Conservation (phyloP, 2,888 invertebrate species). For the Blera fallax region DNA sequence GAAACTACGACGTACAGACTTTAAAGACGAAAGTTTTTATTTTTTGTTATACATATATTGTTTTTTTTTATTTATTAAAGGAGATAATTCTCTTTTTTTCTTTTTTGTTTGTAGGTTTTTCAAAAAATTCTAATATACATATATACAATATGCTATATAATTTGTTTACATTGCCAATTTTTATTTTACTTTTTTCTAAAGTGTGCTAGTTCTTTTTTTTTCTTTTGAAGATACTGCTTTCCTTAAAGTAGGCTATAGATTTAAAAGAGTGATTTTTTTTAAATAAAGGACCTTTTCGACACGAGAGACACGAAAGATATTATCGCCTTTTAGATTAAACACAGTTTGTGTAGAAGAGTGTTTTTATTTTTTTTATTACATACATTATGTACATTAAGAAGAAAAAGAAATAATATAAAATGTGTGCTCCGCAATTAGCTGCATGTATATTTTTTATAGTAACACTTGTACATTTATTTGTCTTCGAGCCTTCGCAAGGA, state of each 20-base stretch:
- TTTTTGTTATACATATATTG: slow-evolving; percentile 20
- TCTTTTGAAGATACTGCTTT: slow-evolving; percentile 35
- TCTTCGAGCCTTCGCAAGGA: slow-evolving; percentile 53
- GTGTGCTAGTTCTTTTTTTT: slow-evolving; percentile 49
- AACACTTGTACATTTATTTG: slow-evolving; percentile 65
- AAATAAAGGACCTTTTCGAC: slow-evolving; percentile 40
- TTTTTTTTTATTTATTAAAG: slow-evolving; percentile 63
- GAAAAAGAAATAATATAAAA: slow-evolving; percentile 40
- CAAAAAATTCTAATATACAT: slow-evolving; percentile 12
- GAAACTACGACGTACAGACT: slow-evolving; percentile 28
- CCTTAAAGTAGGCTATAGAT: slow-evolving; percentile 41
- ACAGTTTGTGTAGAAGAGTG: slow-evolving; percentile 55
- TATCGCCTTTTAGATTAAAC: slow-evolving; percentile 67
- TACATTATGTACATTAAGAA: slow-evolving; percentile 54
- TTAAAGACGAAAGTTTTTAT: slow-evolving; percentile 39
- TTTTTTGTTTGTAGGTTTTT: slow-evolving; percentile 31
- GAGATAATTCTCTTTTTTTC: slow-evolving; percentile 25
- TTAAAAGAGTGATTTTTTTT: slow-evolving; percentile 47
- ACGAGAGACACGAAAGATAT: slow-evolving; percentile 54
- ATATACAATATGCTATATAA: slow-evolving; percentile 18
- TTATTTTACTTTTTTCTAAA: slow-evolving; percentile 17
- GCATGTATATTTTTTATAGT: slow-evolving; percentile 70
- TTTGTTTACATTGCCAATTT: slow-evolving; percentile 62
- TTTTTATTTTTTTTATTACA: slow-evolving; percentile 62
- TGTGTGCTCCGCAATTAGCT: slow-evolving; percentile 59